phyloP scores from a whole-genome alignment of 2,888 invertebrate species.

The Tryphoninae sp. region DNA sequence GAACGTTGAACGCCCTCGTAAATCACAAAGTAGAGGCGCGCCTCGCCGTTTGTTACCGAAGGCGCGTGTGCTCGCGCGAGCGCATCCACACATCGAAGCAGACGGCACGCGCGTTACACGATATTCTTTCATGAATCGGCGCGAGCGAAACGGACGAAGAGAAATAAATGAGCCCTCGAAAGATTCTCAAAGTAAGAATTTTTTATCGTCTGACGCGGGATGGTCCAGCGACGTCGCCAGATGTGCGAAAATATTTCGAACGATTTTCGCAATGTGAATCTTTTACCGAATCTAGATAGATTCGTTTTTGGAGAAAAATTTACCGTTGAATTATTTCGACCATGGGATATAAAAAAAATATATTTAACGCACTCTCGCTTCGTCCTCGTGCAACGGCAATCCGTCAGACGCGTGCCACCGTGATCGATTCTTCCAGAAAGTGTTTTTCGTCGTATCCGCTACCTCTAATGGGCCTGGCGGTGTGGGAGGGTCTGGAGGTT shows the following conservation, averaged over 20 bases:
- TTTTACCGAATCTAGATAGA: background rate
- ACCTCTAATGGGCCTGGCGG: background rate
- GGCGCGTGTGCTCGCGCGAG: conserved; percentile 25
- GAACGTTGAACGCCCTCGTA: conserved; percentile 76
- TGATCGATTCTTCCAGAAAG: conserved; percentile 46
- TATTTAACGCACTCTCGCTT: background rate
- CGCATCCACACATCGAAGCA: conserved; percentile 1
- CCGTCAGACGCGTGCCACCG: conserved; percentile 19
- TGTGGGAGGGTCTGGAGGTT: conserved; percentile 17
- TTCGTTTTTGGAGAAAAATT: conserved; percentile 12
- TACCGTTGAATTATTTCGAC: background rate
- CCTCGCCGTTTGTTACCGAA: conserved; percentile 63
- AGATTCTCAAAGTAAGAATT: conserved; percentile 4
- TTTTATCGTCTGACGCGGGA: background rate
- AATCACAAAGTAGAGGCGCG: conserved; percentile 71
- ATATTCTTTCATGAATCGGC: conserved; percentile 26
- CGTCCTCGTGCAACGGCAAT: conserved; percentile 3
- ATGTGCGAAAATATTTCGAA: background rate
- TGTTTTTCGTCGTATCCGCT: conserved; percentile 41
- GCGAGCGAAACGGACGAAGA: conserved; percentile 7
- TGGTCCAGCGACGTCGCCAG: background rate
- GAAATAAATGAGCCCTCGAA: conserved; percentile 42
- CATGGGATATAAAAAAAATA: background rate
- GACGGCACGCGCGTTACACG: conserved; percentile 30
- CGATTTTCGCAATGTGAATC: conserved; percentile 1